phyloP scores from a whole-genome alignment of 2,888 invertebrate species.

The Tetropium fuscum region DNA sequence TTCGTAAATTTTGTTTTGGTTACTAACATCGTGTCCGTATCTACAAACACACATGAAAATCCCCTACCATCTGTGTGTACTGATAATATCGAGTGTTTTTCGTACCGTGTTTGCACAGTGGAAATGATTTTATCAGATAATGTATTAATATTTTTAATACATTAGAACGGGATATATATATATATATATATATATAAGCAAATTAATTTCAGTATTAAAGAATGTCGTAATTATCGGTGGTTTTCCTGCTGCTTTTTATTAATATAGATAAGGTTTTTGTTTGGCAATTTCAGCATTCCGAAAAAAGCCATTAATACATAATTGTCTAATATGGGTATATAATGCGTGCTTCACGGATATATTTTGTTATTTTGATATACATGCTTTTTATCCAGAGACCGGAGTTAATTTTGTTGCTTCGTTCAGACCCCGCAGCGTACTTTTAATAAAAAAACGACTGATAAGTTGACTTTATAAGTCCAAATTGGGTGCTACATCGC shows the following conservation, averaged over 20 bases:
- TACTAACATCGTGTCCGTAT: background rate
- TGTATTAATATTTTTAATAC: slow-evolving; percentile 16
- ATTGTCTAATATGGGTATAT: slow-evolving; percentile 1
- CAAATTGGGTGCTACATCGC: too few relatives aligned
- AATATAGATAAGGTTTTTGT: slow-evolving; percentile 14
- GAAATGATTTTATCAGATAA: slow-evolving; percentile 19
- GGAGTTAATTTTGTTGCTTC: slow-evolving; percentile 27
- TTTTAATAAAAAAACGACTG: slow-evolving; percentile 9
- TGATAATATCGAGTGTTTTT: slow-evolving; percentile 2
- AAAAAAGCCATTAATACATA: slow-evolving; percentile 5
- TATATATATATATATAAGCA: too few relatives aligned
- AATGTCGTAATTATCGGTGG: slow-evolving; percentile 16
- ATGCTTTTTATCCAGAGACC: slow-evolving; percentile 12
- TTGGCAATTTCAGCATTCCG: background rate
- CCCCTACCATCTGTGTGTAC: slow-evolving; percentile 5
- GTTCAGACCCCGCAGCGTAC: slow-evolving; percentile 27
- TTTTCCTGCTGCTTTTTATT: slow-evolving; percentile 9
- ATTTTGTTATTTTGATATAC: background rate
- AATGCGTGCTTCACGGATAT: too few relatives aligned
- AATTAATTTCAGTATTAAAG: slow-evolving; percentile 20
- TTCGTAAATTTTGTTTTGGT: background rate
- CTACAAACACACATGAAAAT: slow-evolving; percentile 1
- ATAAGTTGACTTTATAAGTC: too few relatives aligned
- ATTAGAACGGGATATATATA: slow-evolving; percentile 4
- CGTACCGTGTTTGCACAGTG: background rate